Base-by-base conservation (phyloP, 2,113 vertebrate genomes). In the Polypterus bichir region DNA sequence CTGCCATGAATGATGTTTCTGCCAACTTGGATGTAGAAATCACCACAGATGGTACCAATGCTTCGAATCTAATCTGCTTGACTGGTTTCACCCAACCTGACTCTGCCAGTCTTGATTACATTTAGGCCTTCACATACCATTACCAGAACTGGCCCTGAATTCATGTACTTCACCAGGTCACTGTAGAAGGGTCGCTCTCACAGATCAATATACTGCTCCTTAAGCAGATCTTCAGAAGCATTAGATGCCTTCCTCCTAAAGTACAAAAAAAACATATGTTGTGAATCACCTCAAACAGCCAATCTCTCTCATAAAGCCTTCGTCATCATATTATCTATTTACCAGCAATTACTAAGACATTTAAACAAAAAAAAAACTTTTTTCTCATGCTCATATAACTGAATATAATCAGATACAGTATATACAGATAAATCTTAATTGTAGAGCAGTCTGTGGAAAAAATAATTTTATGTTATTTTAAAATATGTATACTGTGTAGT, bases 141-240 rank as follows among this genome's bases (percentile, higher is more conserved):
- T 68, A 93, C 92, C 9, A 91, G 67, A 1, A 97, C 2, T 0
- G 93, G 93, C 7, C 92, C 94, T 0, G 92, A 92, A 56, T 80
- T 72, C 93, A 94, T 97, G 76, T 94, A 97, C 48, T 88, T 86
- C 69, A 94, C 87, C 59, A 97, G 86, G 4, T 89, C 88, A 0
- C 69, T 62, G 0, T 91, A 98, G 86, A 98, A 97, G 0, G 93
- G 93, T 48, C 79, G 82, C 69, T 92, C 94, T 74, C 94, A 91
- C 57, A 97, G 83, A 77, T 97, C 92, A 1, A 84, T 77, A 77
- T 98, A 97, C 73, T 98, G 95, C 44, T 91, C 74, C 72, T 88
- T 91, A 71, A 94, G 77, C 66, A 91, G 86, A 3, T 92, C 88
- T 72, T 91, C 89, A 49, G 92, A 84, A 2, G 92, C 87, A 93